These are phyloP conservation scores for Phocoena sinus DNA, from an alignment of 2,113 vertebrate species.

Conservation along the genomic window DNA sequence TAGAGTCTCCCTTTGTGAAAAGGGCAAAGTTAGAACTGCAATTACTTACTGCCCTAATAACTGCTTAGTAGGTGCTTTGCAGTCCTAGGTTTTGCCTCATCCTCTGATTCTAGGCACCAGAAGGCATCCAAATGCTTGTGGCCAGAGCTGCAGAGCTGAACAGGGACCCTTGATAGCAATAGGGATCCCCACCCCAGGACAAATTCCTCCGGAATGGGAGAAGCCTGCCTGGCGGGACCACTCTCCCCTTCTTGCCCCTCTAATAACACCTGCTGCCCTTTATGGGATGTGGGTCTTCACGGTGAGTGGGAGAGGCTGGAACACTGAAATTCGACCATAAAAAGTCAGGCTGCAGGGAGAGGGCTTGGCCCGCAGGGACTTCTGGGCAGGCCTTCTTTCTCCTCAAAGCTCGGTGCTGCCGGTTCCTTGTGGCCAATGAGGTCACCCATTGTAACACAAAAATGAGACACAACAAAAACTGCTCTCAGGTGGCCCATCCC, in stretches of 20 bases:
- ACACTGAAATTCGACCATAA: background rate
- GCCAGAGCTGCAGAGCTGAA: background rate
- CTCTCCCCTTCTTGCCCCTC: background rate
- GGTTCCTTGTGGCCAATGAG: background rate
- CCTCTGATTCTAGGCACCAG: background rate
- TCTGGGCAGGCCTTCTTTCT: background rate
- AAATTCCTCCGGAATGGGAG: background rate
- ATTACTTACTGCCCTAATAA: background rate
- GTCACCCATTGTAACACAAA: background rate
- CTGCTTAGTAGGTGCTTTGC: background rate
- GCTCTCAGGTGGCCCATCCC: background rate
- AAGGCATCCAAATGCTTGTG: background rate
- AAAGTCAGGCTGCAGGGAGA: fast-evolving
- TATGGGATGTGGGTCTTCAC: background rate
- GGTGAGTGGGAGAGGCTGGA: background rate
- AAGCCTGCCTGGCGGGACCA: fast-evolving
- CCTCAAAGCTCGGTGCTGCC: background rate
- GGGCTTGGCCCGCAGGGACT: no score
- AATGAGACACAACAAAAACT: background rate
- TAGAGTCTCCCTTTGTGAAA: background rate
- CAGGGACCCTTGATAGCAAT: background rate
- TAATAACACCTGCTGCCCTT: background rate
- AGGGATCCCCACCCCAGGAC: background rate
- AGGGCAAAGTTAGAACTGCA: background rate
- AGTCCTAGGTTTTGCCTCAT: background rate